phyloP scores from a whole-genome alignment of 2,888 invertebrate species.

The Melolontha melolontha region DNA sequence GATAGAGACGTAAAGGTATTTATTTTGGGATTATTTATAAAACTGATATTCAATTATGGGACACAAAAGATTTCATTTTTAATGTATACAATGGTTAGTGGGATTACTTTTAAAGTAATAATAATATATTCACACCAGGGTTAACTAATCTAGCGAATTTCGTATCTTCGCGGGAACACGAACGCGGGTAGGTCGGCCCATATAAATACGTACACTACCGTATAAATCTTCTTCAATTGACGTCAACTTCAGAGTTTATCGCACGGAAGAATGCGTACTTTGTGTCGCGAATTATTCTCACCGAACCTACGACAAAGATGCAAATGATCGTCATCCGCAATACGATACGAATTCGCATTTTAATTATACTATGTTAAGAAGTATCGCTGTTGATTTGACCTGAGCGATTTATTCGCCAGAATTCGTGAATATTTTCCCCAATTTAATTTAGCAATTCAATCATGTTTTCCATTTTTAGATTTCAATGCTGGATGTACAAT shows the following conservation, averaged over 20 bases:
- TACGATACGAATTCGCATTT: conserved; percentile 23
- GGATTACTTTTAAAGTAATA: conserved; percentile 14
- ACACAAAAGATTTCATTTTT: conserved; percentile 22
- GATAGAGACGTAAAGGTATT: neutral
- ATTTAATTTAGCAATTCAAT: neutral
- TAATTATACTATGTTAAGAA: conserved; percentile 23
- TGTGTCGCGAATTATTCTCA: conserved; percentile 35
- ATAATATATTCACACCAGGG: conserved; percentile 32
- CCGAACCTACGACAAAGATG: conserved; percentile 27
- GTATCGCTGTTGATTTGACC: conserved; percentile 12
- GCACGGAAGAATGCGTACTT: conserved; percentile 36
- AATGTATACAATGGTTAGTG: conserved; percentile 7
- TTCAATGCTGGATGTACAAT: too few relatives aligned
- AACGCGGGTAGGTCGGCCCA: neutral
- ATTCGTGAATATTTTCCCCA: neutral
- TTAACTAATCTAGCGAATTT: conserved; percentile 34
- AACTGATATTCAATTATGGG: conserved; percentile 16
- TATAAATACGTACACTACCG: conserved; percentile 34
- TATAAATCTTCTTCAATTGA: conserved; percentile 38
- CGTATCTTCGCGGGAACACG: conserved; percentile 25
- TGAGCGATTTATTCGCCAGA: neutral
- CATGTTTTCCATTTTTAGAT: too few relatives aligned
- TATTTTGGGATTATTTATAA: conserved; percentile 4
- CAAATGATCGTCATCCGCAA: conserved; percentile 28
- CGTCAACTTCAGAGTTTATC: conserved; percentile 33